Evolutionary conservation across 2,797 vertebrate species (phyloP), one percentile per base, ranked within the genome.

Genomic region (Australoheros facetus): DNA sequence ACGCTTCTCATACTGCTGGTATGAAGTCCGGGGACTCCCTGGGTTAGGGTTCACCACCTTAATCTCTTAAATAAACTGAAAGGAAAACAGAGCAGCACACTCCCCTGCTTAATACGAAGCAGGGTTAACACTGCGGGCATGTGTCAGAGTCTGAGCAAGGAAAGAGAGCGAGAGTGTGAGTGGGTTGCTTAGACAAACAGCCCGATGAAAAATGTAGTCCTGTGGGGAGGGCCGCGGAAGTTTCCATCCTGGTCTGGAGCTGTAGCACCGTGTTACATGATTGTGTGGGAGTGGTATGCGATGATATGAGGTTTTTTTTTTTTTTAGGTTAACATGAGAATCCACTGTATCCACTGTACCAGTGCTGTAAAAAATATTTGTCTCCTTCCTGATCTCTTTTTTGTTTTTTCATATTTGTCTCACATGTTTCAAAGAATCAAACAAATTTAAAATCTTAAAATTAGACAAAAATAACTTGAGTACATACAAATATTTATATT

Each of bases 1-100:
- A 73, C 64, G 30, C 11, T 79, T 56, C 66, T 16, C 54, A 77
- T 13, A 3, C 58, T 45, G 58, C n/a, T 77, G 85, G 79, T 73
- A 85, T 86, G 73, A 84, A 51, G 77, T 80, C 48, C 1, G 28
- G 77, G 79, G 86, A 77, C 75, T 89, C 80, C 71, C 74, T 53
- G 76, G 32, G 76, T 77, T 19, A 53, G 87, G 86, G 89, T 91
- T 89, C 89, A 89, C 58, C 71, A 59, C 55, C 80, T 78, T 92
- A 92, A 95, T 90, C 91, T 86, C 84, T 91, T 88, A 86, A 90
- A 79, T 88, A 95, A 94, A 95, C 92, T 0, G 1, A 89, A 75
- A 73, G 69, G 42, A 53, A 75, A 85, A 82, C 77, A 73, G 19
- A n/a, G 77, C 78, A 81, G 90, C 87, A 83, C 83, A 87, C 87